A percentile compares a stretch with the other conserved stretches of the same genome.
phyloP scores from a whole-genome alignment of 2,797 vertebrate species.

The Scolopax bukidnonensis region DNA sequence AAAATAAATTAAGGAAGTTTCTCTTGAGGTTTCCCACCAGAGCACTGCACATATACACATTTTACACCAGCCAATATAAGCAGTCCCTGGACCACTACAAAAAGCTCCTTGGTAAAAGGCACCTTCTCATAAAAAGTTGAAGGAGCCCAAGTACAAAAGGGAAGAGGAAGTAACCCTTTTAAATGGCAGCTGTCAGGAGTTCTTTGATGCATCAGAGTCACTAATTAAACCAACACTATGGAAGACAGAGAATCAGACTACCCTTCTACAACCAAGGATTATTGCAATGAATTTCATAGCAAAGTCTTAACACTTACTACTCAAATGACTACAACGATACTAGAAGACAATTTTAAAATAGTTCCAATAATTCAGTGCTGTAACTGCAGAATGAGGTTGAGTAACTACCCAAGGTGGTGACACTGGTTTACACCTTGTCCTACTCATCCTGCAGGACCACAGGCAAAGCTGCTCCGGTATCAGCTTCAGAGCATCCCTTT shows the following conservation, averaged over 20 bases:
- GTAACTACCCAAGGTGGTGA: neutral
- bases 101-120: neutral
- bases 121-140: neutral
- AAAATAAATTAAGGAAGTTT: neutral
- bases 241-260: neutral
- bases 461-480: neutral
- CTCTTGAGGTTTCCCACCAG: neutral
- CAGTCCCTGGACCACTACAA: neutral
- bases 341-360: neutral
- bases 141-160: neutral
- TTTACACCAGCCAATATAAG: neutral
- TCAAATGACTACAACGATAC: neutral
- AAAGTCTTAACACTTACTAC: neutral
- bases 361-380: neutral
- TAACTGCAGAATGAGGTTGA: neutral
- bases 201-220: neutral
- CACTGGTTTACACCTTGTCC: neutral
- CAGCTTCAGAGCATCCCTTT: neutral
- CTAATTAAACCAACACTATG: neutral
- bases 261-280: neutral
- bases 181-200: neutral
- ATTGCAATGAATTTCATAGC: neutral
- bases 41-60: fast-evolving
- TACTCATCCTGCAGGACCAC: neutral
- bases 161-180: neutral